These are phyloP conservation scores for Exephanes ischioxanthus DNA, from an alignment of 2,888 invertebrate species.

Conservation along the genomic window DNA sequence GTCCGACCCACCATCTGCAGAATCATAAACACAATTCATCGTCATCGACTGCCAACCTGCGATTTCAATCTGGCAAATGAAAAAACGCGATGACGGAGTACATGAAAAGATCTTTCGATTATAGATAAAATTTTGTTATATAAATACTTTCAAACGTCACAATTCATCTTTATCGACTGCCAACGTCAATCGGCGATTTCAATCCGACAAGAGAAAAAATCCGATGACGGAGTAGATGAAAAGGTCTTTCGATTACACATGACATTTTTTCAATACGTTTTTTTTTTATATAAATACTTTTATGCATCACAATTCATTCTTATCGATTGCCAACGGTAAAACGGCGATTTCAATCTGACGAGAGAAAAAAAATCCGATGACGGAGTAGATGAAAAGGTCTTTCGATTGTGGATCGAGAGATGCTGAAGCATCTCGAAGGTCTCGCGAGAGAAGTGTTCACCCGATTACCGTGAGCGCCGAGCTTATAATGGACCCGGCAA, in stretches of 20 bases:
- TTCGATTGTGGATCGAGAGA: background rate
- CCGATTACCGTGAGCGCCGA: too few relatives aligned
- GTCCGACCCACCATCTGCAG: constrained; percentile 92
- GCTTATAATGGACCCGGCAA: background rate
- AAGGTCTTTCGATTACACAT: too few relatives aligned
- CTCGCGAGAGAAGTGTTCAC: too few relatives aligned
- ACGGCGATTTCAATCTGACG: too few relatives aligned
- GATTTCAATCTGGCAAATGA: background rate
- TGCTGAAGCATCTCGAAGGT: too few relatives aligned
- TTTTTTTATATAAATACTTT: too few relatives aligned
- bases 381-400: background rate
- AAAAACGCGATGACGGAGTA: background rate
- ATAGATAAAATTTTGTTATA: background rate
- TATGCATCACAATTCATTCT: background rate
- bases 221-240: background rate
- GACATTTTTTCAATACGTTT: too few relatives aligned
- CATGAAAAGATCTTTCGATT: background rate
- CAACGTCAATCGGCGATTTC: background rate
- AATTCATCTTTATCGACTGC: background rate
- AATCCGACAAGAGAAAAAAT: background rate
- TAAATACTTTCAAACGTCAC: too few relatives aligned
- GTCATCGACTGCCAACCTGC: constrained; percentile 1
- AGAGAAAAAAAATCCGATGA: too few relatives aligned
- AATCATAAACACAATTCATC: constrained; percentile 2
- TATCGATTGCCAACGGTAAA: background rate